phyloP scores from a whole-genome alignment of 2,888 invertebrate genomes.

The Chymomyza procnemis region DNA sequence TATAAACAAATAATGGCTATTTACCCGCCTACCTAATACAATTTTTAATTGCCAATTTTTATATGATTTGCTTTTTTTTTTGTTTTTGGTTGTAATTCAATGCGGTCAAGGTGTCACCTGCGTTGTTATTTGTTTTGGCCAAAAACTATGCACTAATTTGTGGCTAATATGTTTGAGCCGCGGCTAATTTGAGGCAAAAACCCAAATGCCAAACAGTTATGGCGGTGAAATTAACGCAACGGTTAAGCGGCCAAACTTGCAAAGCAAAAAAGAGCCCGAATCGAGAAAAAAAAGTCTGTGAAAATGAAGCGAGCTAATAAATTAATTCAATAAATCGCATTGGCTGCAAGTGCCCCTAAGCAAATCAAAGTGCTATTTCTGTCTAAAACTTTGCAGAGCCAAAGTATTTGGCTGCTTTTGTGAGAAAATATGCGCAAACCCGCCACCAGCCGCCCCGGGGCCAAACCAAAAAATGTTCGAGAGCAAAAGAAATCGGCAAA shows the following conservation, averaged over 20 bases:
- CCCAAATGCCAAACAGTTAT: neutral
- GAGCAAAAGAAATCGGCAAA: neutral
- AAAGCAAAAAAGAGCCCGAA: no score
- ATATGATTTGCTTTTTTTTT: neutral
- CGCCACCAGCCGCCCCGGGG: neutral
- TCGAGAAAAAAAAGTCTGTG: neutral
- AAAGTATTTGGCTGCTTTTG: neutral
- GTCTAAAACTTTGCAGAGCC: neutral
- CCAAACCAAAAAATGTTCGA: neutral
- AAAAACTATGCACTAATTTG: conserved; percentile 27
- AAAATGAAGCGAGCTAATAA: conserved; percentile 47
- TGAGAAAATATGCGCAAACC: neutral
- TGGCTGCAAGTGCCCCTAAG: conserved; percentile 57
- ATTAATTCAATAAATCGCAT: conserved; percentile 59
- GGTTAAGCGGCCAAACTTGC: neutral
- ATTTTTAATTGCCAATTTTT: neutral
- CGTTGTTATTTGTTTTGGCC: conserved; percentile 35
- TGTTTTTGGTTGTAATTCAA: neutral
- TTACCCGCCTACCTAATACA: no score
- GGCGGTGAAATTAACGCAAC: neutral
- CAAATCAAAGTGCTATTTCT: conserved; percentile 25
- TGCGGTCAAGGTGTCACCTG: neutral
- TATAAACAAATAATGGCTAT: no score
- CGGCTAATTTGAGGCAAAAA: neutral
- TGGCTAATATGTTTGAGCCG: conserved; percentile 41